Conservation (phyloP, 2,113 vertebrate species). For the Calypte anna region DNA sequence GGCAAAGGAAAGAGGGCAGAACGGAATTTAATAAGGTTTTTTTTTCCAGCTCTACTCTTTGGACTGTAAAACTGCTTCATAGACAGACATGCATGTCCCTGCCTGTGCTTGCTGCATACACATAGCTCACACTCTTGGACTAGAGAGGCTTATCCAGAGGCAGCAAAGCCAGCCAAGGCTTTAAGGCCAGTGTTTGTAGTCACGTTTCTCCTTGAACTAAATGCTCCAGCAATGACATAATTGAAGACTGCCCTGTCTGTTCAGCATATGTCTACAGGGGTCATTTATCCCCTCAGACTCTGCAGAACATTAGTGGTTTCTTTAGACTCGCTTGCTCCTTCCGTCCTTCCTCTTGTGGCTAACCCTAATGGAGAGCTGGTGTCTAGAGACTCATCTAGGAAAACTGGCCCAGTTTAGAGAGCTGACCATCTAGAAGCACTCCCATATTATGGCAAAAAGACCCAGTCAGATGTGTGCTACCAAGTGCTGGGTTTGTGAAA, state of each 20-base stretch:
- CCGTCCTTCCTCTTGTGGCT: slow-evolving; percentile 52
- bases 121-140: background rate
- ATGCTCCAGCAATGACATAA: slow-evolving; percentile 55
- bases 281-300: slow-evolving; percentile 38
- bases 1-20: background rate
- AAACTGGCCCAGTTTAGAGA: background rate
- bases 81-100: background rate
- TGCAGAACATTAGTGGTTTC: slow-evolving; percentile 30
- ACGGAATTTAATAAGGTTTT: background rate
- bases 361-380: slow-evolving; percentile 57
- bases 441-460: background rate
- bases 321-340: slow-evolving; percentile 31
- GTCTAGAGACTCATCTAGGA: background rate
- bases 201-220: slow-evolving; percentile 47
- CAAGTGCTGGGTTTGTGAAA: background rate
- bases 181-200: background rate
- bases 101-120: background rate
- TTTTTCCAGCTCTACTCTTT: background rate
- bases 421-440: background rate
- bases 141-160: background rate
- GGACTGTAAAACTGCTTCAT: background rate
- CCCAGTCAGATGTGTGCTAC: background rate
- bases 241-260: slow-evolving; percentile 37
- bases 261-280: slow-evolving; percentile 30
- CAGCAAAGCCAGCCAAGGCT: background rate